Evolutionary conservation across 2,797 vertebrate species (phyloP).

Genomic region (Schizopygopsis malacanthus): DNA sequence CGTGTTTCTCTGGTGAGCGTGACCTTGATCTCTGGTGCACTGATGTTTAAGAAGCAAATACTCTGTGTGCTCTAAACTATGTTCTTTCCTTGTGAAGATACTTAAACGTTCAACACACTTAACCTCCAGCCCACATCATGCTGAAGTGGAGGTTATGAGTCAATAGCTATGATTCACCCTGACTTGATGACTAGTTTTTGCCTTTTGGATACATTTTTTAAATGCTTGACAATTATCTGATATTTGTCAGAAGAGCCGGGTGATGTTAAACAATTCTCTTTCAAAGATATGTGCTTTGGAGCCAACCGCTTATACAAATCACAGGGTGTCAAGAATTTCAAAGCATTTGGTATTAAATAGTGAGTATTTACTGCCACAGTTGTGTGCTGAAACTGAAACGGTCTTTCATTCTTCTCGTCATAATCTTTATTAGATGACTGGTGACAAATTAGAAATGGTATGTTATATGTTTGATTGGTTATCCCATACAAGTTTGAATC

Average conservation of each 20-base stretch:
- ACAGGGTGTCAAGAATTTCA: constrained; percentile 30
- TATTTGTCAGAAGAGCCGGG: constrained; percentile 19
- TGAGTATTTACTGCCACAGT: neutral
- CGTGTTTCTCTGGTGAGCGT: neutral
- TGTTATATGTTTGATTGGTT: neutral
- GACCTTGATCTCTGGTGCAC: neutral
- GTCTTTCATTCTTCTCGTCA: neutral
- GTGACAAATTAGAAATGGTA: constrained; percentile 8
- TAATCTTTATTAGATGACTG: neutral
- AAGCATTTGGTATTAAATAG: constrained; percentile 14
- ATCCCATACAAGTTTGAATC: constrained; percentile 8
- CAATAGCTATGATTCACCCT: constrained; percentile 45
- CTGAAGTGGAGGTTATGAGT: constrained; percentile 51
- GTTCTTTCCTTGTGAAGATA: constrained; percentile 7
- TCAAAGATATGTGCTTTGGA: constrained; percentile 18
- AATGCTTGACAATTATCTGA: constrained; percentile 26
- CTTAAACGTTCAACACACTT: constrained; percentile 9
- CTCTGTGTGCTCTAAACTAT: neutral
- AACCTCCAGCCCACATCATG: constrained; percentile 7
- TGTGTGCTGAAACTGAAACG: neutral
- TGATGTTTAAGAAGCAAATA: constrained; percentile 1
- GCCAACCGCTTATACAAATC: constrained; percentile 16
- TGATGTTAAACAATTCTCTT: constrained; percentile 19
- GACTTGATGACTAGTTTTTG: constrained; percentile 32
- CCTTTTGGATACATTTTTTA: constrained; percentile 1